Percentiles rank a stretch among this genome's conserved stretches.
Conservation (phyloP, 2,888 invertebrate genomes). For the Drosophila kuntzei region DNA sequence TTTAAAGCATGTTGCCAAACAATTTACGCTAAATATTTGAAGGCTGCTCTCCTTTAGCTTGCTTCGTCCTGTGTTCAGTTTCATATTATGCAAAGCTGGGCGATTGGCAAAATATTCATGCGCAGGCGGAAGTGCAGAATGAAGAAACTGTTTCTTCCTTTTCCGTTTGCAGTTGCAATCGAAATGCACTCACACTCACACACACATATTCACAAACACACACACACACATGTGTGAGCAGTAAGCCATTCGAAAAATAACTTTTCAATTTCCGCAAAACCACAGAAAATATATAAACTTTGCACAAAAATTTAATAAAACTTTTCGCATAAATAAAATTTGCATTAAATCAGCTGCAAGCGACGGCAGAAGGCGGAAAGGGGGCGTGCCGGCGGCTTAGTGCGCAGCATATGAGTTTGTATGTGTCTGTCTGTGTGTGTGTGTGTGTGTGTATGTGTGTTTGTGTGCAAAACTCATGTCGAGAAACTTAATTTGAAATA, state of each 20-base stretch:
- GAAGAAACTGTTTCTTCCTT: slow-evolving; percentile 79
- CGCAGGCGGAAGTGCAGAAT: slow-evolving; percentile 68
- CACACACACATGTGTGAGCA: slow-evolving; percentile 41
- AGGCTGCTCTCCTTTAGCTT: slow-evolving; percentile 34
- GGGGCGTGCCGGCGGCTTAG: slow-evolving; percentile 58
- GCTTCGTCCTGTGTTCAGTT: background rate
- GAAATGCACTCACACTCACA: slow-evolving; percentile 43
- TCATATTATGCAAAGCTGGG: slow-evolving; percentile 54
- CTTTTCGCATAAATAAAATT: slow-evolving; percentile 84
- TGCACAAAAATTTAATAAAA: slow-evolving; percentile 83
- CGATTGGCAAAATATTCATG: slow-evolving; percentile 66
- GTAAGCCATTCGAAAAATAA: slow-evolving; percentile 81
- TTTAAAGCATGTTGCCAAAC: slow-evolving; percentile 78
- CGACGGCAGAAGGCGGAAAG: slow-evolving; percentile 47
- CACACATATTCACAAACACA: slow-evolving; percentile 12
- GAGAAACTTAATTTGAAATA: slow-evolving; percentile 81
- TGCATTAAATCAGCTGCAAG: slow-evolving; percentile 83
- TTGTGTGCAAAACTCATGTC: slow-evolving; percentile 74
- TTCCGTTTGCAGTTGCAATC: slow-evolving; percentile 70
- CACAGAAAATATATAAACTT: slow-evolving; percentile 83
- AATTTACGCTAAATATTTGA: slow-evolving; percentile 72
- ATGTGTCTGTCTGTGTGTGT: slow-evolving; percentile 28
- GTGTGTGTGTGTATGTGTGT: slow-evolving; percentile 31
- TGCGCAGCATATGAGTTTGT: slow-evolving; percentile 37
- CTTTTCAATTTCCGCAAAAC: slow-evolving; percentile 83